A percentile compares a stretch with the other conserved stretches of the same genome.
phyloP scores from a whole-genome alignment of 2,888 invertebrate species.

The Brenthis hecate region DNA sequence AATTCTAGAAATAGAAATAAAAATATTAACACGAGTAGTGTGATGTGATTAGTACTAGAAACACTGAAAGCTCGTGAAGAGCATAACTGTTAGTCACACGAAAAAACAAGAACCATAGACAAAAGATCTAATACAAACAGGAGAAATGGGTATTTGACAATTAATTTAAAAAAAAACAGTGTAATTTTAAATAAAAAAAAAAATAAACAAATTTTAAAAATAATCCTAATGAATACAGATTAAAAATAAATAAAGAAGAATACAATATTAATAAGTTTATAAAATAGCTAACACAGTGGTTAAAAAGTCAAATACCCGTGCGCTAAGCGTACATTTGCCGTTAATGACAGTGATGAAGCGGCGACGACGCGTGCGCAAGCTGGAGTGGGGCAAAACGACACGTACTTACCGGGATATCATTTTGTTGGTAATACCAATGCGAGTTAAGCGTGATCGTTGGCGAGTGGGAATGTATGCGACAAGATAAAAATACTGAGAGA shows the following conservation, averaged over 20 bases:
- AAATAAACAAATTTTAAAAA: not conserved
- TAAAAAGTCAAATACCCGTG: conserved; percentile 21
- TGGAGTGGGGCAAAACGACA: conserved; percentile 32
- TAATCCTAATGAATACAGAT: not conserved
- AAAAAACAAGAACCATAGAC: conserved; percentile 32
- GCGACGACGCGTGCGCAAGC: conserved; percentile 60
- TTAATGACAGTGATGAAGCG: conserved; percentile 56
- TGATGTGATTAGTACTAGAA: conserved; percentile 31
- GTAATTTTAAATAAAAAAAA: too few relatives aligned
- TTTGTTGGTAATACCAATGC: conserved; percentile 29
- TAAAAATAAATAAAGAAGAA: not conserved
- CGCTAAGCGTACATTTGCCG: conserved; percentile 43
- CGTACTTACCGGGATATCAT: conserved; percentile 27
- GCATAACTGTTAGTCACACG: conserved; percentile 35
- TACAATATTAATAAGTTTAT: not conserved
- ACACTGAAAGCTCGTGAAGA: conserved; percentile 37
- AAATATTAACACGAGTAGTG: conserved; percentile 11
- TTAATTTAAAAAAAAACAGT: too few relatives aligned
- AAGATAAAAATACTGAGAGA: conserved; percentile 4
- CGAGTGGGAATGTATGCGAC: not conserved
- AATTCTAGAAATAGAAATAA: conserved; percentile 15
- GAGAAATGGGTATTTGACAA: conserved; percentile 19
- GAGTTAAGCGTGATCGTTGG: conserved; percentile 30
- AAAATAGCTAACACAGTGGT: not conserved
- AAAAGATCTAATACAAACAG: conserved; percentile 28